A percentile compares a stretch with the other conserved stretches of the same genome.
phyloP scores from a whole-genome alignment of 2,888 invertebrate species.

The Taphrorychus bicolor region DNA sequence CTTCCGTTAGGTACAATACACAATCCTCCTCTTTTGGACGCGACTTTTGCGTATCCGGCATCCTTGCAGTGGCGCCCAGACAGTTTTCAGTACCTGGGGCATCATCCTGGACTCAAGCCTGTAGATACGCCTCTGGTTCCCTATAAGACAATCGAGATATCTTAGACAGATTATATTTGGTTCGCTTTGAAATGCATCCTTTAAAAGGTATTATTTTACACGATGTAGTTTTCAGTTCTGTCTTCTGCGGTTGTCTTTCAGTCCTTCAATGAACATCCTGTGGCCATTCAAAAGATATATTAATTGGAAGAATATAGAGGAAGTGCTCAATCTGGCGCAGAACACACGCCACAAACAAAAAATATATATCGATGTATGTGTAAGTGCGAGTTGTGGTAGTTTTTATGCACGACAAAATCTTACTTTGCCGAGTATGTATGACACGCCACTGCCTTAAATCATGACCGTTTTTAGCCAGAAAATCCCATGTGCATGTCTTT shows the following conservation, averaged over 20 bases:
- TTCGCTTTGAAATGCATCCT: constrained; percentile 38
- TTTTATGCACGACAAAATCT: too few species aligned
- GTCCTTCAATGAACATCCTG: constrained; percentile 47
- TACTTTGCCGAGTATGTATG: neutral
- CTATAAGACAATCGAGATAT: constrained; percentile 34
- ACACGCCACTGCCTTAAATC: neutral
- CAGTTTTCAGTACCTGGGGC: neutral
- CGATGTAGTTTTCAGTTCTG: constrained; percentile 27
- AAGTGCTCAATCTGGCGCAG: constrained; percentile 28
- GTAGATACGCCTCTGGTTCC: constrained; percentile 21
- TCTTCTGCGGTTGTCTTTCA: constrained; percentile 38
- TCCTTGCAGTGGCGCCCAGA: constrained; percentile 6
- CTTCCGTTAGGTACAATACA: constrained; percentile 51
- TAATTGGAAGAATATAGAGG: constrained; percentile 37
- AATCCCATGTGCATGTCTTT: constrained; percentile 13
- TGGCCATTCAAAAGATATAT: constrained; percentile 42
- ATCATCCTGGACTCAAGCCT: neutral
- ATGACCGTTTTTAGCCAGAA: neutral
- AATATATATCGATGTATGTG: too few species aligned
- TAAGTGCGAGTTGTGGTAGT: too few species aligned
- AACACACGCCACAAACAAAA: constrained; percentile 5
- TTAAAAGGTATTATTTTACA: constrained; percentile 42
- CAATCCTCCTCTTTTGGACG: constrained; percentile 47
- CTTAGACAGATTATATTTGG: constrained; percentile 40
- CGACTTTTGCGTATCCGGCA: constrained; percentile 44